Percentiles rank a stretch among this genome's conserved stretches.
These are phyloP conservation scores for Platichthys stellatus DNA, from an alignment of 2,113 vertebrate species.

Conservation along the genomic window DNA sequence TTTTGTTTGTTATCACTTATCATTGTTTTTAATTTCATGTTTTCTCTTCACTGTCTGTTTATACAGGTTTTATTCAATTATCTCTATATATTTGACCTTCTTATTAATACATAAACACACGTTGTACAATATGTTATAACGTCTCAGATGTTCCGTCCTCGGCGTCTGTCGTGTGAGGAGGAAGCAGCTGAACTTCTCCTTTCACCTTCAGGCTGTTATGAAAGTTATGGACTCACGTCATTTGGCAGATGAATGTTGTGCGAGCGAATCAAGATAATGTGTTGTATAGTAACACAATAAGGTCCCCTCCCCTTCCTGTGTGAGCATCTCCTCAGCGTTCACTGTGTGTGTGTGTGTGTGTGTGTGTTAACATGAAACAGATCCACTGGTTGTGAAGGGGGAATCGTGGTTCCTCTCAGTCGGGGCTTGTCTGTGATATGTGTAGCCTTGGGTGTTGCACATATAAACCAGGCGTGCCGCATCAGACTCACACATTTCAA, in stretches of 20 bases:
- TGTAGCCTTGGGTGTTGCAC: conserved; percentile 56
- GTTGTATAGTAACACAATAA: conserved; percentile 22
- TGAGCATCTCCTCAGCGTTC: no score
- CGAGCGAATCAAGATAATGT: not conserved
- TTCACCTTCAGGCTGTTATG: conserved; percentile 8
- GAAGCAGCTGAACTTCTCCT: conserved; percentile 14
- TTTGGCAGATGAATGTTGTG: not conserved
- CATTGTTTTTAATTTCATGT: no score
- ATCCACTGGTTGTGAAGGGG: conserved; percentile 25
- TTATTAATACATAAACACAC: no score
- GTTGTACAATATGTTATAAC: no score
- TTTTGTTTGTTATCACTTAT: no score
- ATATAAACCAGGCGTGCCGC: conserved; percentile 37
- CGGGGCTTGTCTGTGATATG: conserved; percentile 71
- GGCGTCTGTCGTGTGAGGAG: not conserved
- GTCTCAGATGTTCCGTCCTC: no score
- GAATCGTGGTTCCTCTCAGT: conserved; percentile 53
- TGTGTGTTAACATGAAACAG: conserved; percentile 17
- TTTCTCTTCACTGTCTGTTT: not conserved
- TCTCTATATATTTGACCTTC: not conserved
- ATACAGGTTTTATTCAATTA: not conserved
- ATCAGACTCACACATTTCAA: conserved; percentile 33
- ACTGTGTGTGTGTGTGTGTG: not conserved
- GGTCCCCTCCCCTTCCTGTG: not conserved
- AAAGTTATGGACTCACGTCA: not conserved